Conservation (phyloP, 2,113 vertebrate genomes). For the Illadopsis cleaveri region DNA sequence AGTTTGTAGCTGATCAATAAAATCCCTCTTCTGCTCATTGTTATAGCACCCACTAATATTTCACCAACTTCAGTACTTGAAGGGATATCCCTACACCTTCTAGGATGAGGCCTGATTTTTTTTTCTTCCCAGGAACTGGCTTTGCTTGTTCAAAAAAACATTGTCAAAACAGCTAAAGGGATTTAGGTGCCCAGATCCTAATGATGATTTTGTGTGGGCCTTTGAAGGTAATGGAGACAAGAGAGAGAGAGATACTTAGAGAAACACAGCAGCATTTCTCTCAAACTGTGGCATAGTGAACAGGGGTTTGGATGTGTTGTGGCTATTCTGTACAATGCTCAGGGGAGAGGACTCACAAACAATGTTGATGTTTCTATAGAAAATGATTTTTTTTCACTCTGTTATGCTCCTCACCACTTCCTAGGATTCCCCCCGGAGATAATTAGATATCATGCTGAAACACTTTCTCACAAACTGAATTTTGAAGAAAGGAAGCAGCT, state of each 20-base stretch:
- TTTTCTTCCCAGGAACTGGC: background rate
- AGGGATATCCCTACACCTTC: background rate
- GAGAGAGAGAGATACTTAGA: background rate
- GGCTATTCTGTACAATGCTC: background rate
- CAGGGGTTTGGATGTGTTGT: background rate
- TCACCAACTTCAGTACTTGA: background rate
- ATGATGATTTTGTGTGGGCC: background rate
- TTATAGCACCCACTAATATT: background rate
- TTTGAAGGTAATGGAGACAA: background rate
- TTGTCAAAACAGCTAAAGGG: background rate
- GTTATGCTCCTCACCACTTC: conserved; percentile 17
- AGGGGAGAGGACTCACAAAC: background rate
- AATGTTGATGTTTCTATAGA: background rate
- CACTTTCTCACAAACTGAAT: conserved; percentile 31
- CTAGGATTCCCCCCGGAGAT: conserved; percentile 35
- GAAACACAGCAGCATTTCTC: background rate
- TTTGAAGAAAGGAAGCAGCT: conserved; percentile 49
- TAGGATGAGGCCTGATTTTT: background rate
- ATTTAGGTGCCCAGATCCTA: background rate
- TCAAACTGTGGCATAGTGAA: background rate
- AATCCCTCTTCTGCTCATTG: background rate
- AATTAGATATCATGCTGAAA: conserved; percentile 46
- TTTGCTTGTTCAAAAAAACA: background rate
- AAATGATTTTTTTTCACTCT: background rate
- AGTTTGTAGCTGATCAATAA: background rate